Percentiles rank a stretch among this genome's conserved stretches.
phyloP scores from a whole-genome alignment of 2,113 vertebrate species.

The Pelusios castaneus region DNA sequence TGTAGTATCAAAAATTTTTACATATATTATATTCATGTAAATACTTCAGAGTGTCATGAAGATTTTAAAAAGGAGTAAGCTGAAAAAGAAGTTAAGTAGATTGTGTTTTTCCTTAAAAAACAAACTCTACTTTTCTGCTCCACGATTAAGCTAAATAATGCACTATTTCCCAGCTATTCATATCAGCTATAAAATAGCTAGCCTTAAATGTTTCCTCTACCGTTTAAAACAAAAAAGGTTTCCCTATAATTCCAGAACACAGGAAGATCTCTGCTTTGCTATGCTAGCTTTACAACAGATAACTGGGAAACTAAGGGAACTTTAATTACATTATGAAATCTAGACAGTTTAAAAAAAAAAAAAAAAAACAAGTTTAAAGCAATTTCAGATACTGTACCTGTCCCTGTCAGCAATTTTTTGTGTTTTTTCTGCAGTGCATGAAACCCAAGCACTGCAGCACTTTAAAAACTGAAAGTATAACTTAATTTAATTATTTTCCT shows the following conservation, averaged over 20 bases:
- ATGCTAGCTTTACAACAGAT: background rate
- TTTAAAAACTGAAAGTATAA: slow-evolving; percentile 2
- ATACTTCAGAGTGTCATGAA: background rate
- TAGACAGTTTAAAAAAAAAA: background rate
- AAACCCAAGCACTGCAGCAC: background rate
- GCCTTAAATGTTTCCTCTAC: background rate
- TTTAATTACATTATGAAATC: background rate
- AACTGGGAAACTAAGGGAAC: background rate
- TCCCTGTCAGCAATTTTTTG: background rate
- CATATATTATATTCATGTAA: background rate
- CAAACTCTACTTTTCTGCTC: background rate
- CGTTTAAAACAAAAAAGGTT: background rate
- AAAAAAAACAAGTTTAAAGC: background rate
- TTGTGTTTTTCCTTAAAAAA: background rate
- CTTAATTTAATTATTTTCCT: background rate
- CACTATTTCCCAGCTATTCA: background rate
- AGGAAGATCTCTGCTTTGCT: background rate
- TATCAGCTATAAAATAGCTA: background rate
- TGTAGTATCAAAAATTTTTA: background rate
- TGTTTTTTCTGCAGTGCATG: background rate
- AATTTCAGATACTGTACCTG: background rate
- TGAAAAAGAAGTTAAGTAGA: background rate
- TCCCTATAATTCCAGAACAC: background rate
- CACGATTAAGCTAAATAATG: background rate
- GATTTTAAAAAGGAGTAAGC: background rate